These are phyloP conservation scores for Thysanoteuthis rhombus DNA, from an alignment of 2,888 invertebrate genomes.

Conservation along the genomic window DNA sequence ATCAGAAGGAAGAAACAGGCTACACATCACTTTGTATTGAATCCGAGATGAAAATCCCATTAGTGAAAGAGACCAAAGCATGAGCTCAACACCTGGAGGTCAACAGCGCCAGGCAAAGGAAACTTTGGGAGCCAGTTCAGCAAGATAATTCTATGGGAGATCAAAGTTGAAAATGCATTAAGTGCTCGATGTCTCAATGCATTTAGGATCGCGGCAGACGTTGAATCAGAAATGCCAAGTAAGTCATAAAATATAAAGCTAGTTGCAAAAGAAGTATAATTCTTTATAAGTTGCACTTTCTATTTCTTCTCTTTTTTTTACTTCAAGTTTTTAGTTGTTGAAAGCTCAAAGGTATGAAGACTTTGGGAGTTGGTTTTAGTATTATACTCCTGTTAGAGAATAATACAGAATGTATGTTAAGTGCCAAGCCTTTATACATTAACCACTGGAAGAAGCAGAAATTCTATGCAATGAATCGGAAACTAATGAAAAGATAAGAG, in stretches of 20 bases:
- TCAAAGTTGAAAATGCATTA: not conserved
- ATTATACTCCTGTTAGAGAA: not conserved
- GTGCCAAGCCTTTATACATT: not conserved
- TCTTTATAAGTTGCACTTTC: not conserved
- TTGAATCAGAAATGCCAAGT: not conserved
- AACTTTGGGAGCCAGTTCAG: not conserved
- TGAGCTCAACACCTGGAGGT: not conserved
- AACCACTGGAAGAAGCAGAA: not conserved
- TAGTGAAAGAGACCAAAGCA: not conserved
- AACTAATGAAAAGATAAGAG: not conserved
- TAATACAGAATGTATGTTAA: not conserved
- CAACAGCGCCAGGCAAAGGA: not conserved
- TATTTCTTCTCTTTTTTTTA: too few relatives aligned
- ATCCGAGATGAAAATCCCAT: not conserved
- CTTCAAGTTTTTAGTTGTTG: not conserved
- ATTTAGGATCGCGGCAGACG: not conserved
- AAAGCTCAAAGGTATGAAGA: not conserved
- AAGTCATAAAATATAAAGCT: not conserved
- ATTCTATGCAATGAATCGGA: not conserved
- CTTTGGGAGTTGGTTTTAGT: not conserved
- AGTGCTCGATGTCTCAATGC: not conserved
- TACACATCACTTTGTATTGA: not conserved
- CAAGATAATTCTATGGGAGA: not conserved
- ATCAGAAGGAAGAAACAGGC: not conserved
- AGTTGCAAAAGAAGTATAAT: not conserved